A percentile compares a stretch with the other conserved stretches of the same genome.
phyloP scores from a whole-genome alignment of 30 jellyfish, hydroid and myxozoan species.

The Aurelia aurita region DNA sequence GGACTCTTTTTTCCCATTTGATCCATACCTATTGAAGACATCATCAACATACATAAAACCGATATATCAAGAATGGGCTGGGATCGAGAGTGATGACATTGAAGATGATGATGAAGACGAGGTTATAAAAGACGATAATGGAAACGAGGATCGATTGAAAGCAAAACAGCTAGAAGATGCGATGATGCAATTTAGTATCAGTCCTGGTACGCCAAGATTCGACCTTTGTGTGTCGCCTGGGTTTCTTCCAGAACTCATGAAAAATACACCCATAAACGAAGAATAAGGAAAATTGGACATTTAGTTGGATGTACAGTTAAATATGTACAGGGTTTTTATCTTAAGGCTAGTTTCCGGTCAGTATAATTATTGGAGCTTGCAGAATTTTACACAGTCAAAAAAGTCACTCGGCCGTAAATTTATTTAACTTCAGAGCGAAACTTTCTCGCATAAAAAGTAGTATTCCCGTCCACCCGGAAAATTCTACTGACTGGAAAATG shows the following conservation, averaged over 20 bases:
- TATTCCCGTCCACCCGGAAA: no score
- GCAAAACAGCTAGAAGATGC: constrained; percentile 31
- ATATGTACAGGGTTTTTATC: no score
- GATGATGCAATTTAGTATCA: constrained; percentile 25
- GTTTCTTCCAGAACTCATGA: constrained; percentile 58
- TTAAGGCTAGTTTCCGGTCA: no score
- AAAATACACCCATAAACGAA: background rate
- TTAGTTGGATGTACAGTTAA: no score
- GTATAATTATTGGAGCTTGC: no score
- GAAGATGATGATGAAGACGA: constrained; percentile 32
- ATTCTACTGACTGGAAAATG: no score
- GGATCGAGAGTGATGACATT: constrained; percentile 44
- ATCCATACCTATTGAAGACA: constrained; percentile 80
- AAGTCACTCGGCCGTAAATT: no score
- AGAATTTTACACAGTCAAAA: no score
- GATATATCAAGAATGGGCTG: constrained; percentile 79
- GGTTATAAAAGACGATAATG: constrained; percentile 49
- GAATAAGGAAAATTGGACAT: background rate
- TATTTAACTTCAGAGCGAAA: no score
- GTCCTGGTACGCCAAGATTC: constrained; percentile 68
- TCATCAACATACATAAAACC: constrained; percentile 56
- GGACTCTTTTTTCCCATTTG: constrained; percentile 89
- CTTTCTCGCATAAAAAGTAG: no score
- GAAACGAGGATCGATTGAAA: constrained; percentile 36
- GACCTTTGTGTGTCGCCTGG: constrained; percentile 79